Evolutionary conservation across 2,888 invertebrate genomes (phyloP).

Genomic region (Blomia tropicalis): DNA sequence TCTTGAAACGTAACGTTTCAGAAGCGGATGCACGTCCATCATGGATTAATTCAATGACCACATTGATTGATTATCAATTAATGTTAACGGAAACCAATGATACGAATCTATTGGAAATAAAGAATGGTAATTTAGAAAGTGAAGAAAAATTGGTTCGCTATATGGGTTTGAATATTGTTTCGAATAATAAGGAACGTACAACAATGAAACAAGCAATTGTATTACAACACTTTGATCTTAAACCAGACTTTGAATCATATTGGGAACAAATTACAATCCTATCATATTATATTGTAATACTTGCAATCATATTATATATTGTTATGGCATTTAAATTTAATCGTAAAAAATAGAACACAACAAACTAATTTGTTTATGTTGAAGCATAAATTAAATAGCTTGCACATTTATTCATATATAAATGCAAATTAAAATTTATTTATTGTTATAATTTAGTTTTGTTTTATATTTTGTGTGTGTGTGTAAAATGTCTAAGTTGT

Average conservation of each 20-base stretch:
- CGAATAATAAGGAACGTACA: neutral
- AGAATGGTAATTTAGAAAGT: neutral
- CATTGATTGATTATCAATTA: conserved; percentile 7
- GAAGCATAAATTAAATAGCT: no score
- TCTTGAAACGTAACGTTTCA: neutral
- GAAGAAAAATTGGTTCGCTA: conserved; percentile 16
- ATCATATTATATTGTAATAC: neutral
- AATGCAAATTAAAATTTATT: no score
- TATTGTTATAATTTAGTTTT: no score
- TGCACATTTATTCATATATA: no score
- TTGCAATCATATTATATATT: neutral
- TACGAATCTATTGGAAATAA: neutral
- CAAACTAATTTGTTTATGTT: neutral
- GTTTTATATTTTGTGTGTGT: no score
- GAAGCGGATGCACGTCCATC: conserved; percentile 7
- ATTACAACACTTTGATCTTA: conserved; percentile 14
- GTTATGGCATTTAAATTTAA: neutral
- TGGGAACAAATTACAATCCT: conserved; percentile 11
- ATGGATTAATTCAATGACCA: conserved; percentile 11
- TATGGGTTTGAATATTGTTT: neutral
- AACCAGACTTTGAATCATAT: neutral
- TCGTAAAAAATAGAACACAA: conserved; percentile 3
- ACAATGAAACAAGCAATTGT: neutral
- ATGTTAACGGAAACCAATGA: neutral
- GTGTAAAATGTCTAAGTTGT: no score